Base-by-base conservation (phyloP, 2,888 invertebrate species). In the Axea sp. region DNA sequence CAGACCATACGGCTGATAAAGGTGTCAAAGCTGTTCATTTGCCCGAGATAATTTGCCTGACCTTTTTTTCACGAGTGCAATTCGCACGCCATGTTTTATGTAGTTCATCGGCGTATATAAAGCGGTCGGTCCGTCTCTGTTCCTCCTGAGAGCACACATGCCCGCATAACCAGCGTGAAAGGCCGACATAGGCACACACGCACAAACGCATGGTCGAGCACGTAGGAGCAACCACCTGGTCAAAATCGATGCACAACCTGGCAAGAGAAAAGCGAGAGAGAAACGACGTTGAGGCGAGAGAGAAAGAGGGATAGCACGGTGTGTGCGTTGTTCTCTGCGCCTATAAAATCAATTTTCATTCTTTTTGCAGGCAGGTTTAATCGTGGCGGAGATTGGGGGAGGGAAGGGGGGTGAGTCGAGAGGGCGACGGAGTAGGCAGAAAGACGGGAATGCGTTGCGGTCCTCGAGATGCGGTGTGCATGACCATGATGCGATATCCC, bases 281-380 rank as follows among this genome's bases (percentile, higher is more conserved):
- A 7, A 31, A 26, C 5, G 8, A 15, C 22, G 39, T 39, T 3
- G 12, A 11, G 2, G 39, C 1, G 11, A 19, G 39, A 6, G 55
- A 9, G 28, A 43, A n/a, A 3, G 49, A 15, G 19, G 14, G 7
- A 9, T 26, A 39, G 30, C 39, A 7, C 19, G 31, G 28, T 37
- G 45, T 26, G 69, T 45, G 35, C 51, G 33, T 15, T 41, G 35
- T 24, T 43, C 39, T 78, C 81, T 79, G 81, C 81, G 82, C 81
- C 81, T 83, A 82, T 80, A 83, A 83, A 83, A 83, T 83, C 82
- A 83, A 83, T 83, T 82, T 82, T 79, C 78, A 43, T 74, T 76
- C 45, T 75, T 76, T 73, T 73, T 59, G 33, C 24, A 28, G 37
- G 39, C 26, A 33, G 45, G 28, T 49, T 47, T 49, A 62, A 49